Base-by-base conservation (phyloP, 92 coral and sea anemone species). In the Porites evermanni region DNA sequence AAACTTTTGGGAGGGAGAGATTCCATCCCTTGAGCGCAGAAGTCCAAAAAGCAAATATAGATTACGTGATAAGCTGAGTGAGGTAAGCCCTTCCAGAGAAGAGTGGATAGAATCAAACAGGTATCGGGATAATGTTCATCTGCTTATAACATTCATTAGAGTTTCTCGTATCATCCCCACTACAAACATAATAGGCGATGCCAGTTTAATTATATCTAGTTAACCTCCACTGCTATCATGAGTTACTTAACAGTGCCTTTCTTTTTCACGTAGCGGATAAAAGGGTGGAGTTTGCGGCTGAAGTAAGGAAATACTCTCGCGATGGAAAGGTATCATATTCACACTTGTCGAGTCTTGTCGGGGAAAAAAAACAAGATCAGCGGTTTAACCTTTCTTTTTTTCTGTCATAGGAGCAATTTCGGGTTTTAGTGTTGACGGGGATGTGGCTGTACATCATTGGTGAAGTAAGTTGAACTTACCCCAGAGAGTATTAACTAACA, bases 231-330 rank as follows among this genome's bases (percentile, higher is more conserved):
- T 56, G 16, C 13, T 0, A 56, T 56, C 61, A 56, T 56, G 16
- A 14, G 61, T 56, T 56, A 56, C 16, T 56, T 56, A 11, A 56
- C 61, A 9, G 2, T 26, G 44, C 21, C 12, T 32, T 32, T 23
- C 17, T 19, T 82, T 44, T 64, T 23, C 7, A n/a, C 47, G 60
- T 29, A 83, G 92, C 80, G 21, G 83, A 89, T 32, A 52, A 72
- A 73, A 67, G 88, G 70, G 92, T 89, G 6, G 89, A 78, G 53
- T 89, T 89, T 66, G 84, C 89, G 29, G 85, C 83, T 58, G 75
- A 79, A 72, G 89, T 89, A 26, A 79, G 59, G 63, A 89, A 84
- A 32, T 89, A 89, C 68, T 79, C 89, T 10, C 52, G 80, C 7
- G 79, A 72, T 73, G 87, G 79, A 6, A 72, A 83, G 87, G 87